A percentile compares a stretch with the other conserved stretches of the same genome.
Conservation (phyloP, 64 coral and sea anemone species). For the Pocillopora verrucosa region DNA sequence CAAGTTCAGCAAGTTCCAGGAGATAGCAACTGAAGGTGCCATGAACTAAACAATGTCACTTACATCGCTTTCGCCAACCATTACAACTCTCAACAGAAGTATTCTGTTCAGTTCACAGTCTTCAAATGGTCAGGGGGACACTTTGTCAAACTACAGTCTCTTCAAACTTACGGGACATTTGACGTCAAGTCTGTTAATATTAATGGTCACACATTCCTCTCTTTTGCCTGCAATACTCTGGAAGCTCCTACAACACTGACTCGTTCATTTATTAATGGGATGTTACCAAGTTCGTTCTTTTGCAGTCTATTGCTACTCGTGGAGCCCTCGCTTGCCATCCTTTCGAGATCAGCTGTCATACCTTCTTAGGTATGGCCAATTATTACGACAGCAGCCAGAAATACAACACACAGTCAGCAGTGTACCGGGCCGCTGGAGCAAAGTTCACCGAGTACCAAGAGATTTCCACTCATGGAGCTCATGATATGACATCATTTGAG, state of each 20-base stretch:
- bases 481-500: constrained; percentile 50
- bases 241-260: neutral
- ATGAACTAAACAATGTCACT: too few species aligned
- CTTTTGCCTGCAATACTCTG: neutral
- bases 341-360: constrained; percentile 45
- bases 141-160: constrained; percentile 28
- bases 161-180: constrained; percentile 11
- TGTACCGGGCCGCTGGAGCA: constrained; percentile 38
- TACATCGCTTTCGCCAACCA: too few species aligned
- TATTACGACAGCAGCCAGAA: neutral
- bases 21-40: too few species aligned
- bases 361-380: constrained; percentile 45
- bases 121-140: too few species aligned
- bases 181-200: constrained; percentile 40
- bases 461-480: constrained; percentile 32
- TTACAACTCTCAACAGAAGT: too few species aligned
- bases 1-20: too few species aligned
- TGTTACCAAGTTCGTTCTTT: constrained; percentile 24
- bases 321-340: constrained; percentile 26
- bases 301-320: constrained; percentile 42
- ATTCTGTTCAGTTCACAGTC: too few species aligned
- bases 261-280: constrained; percentile 46
- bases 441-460: constrained; percentile 58
- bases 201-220: constrained; percentile 32
- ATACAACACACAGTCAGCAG: neutral